Conservation (phyloP, 2,113 vertebrate genomes). For the Phaethornis superciliosus region DNA sequence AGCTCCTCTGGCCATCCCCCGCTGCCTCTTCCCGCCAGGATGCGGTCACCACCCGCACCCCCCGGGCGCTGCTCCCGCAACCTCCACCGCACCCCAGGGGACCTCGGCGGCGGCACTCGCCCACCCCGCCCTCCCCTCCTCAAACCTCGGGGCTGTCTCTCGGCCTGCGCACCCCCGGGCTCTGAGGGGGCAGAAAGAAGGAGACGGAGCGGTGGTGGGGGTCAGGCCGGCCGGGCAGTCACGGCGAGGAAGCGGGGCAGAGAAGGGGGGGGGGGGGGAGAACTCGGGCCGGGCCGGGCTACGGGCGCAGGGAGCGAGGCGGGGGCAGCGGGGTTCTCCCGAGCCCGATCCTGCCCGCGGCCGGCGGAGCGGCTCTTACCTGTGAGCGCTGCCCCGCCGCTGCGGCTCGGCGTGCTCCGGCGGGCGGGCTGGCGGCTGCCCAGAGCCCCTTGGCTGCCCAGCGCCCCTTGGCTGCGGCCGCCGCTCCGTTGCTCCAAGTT, state of each 20-base stretch:
- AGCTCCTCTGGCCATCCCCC: not conserved
- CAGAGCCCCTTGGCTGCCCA: slow-evolving; percentile 11
- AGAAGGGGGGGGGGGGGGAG: not conserved
- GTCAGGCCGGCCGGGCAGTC: not conserved
- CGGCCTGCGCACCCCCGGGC: not conserved
- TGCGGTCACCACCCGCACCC: not conserved
- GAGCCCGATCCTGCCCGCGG: not conserved
- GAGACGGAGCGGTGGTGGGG: too few species aligned
- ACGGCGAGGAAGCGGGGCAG: too few species aligned
- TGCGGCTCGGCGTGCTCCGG: not conserved
- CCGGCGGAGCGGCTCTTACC: not conserved
- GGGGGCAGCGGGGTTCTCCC: not conserved
- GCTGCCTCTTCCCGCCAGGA: too few species aligned
- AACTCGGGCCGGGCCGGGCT: not conserved
- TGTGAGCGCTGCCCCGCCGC: not conserved
- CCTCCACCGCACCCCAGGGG: not conserved
- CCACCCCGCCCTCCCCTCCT: not conserved
- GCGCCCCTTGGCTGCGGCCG: slow-evolving; percentile 70
- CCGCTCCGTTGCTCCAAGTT: slow-evolving; percentile 71
- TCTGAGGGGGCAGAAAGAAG: not conserved
- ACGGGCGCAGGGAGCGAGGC: not conserved
- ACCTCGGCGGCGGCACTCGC: not conserved
- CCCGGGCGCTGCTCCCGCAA: not conserved
- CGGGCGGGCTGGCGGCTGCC: slow-evolving; percentile 18
- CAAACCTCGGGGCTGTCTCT: not conserved